These are phyloP conservation scores for Tupaia tana DNA, from an alignment of 2,113 vertebrate species.

Conservation along the genomic window DNA sequence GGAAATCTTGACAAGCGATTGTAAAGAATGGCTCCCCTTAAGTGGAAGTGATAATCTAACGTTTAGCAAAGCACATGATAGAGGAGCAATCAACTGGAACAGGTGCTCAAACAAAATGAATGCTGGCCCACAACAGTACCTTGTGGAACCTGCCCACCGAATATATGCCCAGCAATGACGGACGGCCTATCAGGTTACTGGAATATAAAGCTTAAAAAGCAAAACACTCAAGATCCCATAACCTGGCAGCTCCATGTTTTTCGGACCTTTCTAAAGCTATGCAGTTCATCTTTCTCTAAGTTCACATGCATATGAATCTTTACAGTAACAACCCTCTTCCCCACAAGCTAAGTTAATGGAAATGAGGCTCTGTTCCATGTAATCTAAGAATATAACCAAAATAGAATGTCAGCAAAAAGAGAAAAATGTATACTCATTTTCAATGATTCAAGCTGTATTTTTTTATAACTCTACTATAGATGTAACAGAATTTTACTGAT, in stretches of 20 bases:
- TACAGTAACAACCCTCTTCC: neutral
- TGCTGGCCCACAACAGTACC: neutral
- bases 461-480: neutral
- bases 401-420: conserved; percentile 1
- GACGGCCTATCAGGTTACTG: neutral
- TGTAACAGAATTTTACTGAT: conserved; percentile 47
- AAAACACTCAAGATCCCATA: neutral
- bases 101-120: neutral
- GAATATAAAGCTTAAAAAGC: neutral
- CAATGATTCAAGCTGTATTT: conserved; percentile 13
- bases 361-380: neutral
- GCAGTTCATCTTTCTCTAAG: neutral
- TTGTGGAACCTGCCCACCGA: neutral
- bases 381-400: conserved; percentile 12
- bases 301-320: neutral
- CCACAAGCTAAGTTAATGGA: neutral
- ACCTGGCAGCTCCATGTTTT: neutral
- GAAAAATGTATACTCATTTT: neutral
- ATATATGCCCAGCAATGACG: neutral
- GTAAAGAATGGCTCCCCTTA: neutral
- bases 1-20: neutral
- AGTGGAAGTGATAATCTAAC: neutral
- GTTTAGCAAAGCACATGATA: neutral
- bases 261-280: neutral
- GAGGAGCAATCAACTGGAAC: neutral